Conservation (phyloP, 2,888 invertebrate genomes). For the Polyommatus icarus region DNA sequence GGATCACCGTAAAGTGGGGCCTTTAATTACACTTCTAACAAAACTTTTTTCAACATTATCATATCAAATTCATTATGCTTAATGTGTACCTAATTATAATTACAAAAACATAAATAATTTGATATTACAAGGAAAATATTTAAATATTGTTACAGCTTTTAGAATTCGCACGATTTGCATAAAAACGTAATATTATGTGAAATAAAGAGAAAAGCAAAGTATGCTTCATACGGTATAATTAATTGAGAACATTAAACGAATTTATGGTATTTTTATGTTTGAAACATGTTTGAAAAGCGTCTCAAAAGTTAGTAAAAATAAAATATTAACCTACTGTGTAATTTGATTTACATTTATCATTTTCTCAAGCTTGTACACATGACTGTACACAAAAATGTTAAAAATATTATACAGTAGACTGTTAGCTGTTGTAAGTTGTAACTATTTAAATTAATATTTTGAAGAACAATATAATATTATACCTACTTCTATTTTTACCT, state of each 20-base stretch:
- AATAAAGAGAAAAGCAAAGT: slow-evolving; percentile 1
- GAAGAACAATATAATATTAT: too few species aligned
- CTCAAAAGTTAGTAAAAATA: background rate
- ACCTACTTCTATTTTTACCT: too few species aligned
- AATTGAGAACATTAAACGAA: background rate
- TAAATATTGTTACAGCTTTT: slow-evolving; percentile 16
- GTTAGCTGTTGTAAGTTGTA: background rate
- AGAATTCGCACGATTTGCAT: slow-evolving; percentile 14
- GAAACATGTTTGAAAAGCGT: background rate
- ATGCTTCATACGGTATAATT: background rate
- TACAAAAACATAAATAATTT: slow-evolving; percentile 4
- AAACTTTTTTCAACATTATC: background rate
- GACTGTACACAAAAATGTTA: background rate
- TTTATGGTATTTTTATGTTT: background rate
- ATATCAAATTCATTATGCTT: slow-evolving; percentile 15
- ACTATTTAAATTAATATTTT: background rate
- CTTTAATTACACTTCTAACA: too few species aligned
- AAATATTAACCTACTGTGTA: background rate
- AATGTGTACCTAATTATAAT: slow-evolving; percentile 7
- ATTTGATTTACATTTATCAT: background rate
- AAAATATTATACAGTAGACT: background rate
- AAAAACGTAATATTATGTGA: slow-evolving; percentile 6
- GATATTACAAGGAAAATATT: slow-evolving; percentile 21
- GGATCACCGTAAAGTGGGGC: too few species aligned
- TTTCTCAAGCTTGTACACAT: background rate